Base-by-base conservation (phyloP, 2,797 vertebrate species). In the Pterois miles region DNA sequence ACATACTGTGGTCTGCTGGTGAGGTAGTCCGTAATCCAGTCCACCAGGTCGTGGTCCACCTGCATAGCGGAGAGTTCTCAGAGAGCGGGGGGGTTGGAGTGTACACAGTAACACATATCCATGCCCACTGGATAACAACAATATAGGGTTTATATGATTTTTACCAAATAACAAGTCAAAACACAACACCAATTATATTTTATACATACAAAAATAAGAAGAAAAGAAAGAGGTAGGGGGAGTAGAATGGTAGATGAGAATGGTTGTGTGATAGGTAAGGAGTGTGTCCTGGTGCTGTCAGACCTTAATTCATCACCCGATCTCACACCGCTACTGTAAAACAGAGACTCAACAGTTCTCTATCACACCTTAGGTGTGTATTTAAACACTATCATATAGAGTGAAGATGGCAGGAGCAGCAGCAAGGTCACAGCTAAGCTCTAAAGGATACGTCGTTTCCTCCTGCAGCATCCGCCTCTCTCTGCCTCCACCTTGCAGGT, bases 401-500 rank as follows among this genome's bases (percentile, higher is more conserved):
- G 10, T 23, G 20, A 1, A 16, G 22, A 31, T 11, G 11, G 16
- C 36, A 38, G 75, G 12, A 38, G 25, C 34, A 70, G 58, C 3
- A 53, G 56, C 33, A 0, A 25, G 71, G 66, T 80, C 65, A 63
- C 33, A 36, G 33, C n/a, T 56, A 29, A 52, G 59, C 46, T 65
- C 2, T n/a, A n/a, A 25, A 65, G 27, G 53, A 13, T 22, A 20
- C 20, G 6, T 50, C 22, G 31, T 38, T 29, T 77, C 33, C 36
- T 63, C 59, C 60, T 46, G 78, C 81, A 74, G 67, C 29, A 48
- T 48, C 46, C 57, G 9, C 60, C 57, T 69, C 50, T 68, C 70
- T 71, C 46, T 10, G 70, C 4, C 67, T 69, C 54, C 71, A 80
- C 60, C 68, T 65, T 58, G 38, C 65, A 88, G 60, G 48, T 74